Conservation (phyloP, 1,140 invertebrate genomes). For the Parasteatoda tepidariorum region DNA sequence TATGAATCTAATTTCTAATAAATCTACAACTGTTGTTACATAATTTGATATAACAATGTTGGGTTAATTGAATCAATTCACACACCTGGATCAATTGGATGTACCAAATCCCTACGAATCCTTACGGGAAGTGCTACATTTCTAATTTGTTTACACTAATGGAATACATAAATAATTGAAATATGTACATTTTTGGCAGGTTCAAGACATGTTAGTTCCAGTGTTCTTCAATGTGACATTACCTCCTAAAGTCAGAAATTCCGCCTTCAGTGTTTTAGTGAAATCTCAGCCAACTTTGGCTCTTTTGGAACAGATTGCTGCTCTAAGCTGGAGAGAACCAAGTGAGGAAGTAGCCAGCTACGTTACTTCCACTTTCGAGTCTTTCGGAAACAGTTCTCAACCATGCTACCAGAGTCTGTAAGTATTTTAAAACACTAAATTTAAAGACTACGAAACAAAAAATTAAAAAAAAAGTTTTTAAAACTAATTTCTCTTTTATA, state of each 20-base stretch:
- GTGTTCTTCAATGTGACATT: slow-evolving; percentile 62
- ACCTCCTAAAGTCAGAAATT: slow-evolving; percentile 60
- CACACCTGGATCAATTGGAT: too few relatives aligned
- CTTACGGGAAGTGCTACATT: too few relatives aligned
- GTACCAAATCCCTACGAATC: too few relatives aligned
- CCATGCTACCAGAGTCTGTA: slow-evolving; percentile 24
- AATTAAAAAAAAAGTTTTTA: background rate
- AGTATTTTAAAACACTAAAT: background rate
- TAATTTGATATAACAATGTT: too few relatives aligned
- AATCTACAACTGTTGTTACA: too few relatives aligned
- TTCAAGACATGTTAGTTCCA: slow-evolving; percentile 51
- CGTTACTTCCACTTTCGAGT: slow-evolving; percentile 44
- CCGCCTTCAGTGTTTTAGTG: slow-evolving; percentile 62
- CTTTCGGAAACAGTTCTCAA: slow-evolving; percentile 31
- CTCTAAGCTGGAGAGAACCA: slow-evolving; percentile 46
- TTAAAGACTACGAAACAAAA: background rate
- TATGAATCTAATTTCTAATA: too few relatives aligned
- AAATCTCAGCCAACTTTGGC: slow-evolving; percentile 36
- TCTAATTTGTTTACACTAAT: too few relatives aligned
- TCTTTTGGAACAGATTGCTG: slow-evolving; percentile 59
- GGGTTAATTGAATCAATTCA: too few relatives aligned
- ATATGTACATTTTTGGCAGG: too few relatives aligned
- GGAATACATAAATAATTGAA: too few relatives aligned
- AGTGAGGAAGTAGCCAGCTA: slow-evolving; percentile 57
- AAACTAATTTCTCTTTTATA: background rate